Evolutionary conservation across 1,140 invertebrate genomes (phyloP).

Genomic region (Meloidogyne exigua): DNA sequence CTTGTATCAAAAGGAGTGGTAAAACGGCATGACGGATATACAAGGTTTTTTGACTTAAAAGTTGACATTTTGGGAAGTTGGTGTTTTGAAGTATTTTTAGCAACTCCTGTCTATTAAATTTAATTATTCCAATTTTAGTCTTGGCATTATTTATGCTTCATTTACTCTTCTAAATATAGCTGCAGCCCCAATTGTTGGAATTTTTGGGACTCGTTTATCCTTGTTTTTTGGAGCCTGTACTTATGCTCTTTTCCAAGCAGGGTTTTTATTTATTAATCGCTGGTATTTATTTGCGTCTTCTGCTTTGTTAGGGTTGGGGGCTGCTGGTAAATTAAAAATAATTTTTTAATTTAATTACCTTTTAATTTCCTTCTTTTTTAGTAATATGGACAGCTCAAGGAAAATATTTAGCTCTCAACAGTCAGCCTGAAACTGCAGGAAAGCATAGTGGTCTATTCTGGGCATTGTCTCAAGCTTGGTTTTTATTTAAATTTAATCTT

Average conservation of each 20-base stretch:
- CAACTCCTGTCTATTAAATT: neutral
- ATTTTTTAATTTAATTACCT: too few relatives aligned
- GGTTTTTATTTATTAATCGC: slow-evolving; percentile 50
- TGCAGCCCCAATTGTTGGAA: slow-evolving; percentile 47
- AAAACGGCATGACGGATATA: slow-evolving; percentile 43
- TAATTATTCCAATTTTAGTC: neutral
- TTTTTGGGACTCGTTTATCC: slow-evolving; percentile 5
- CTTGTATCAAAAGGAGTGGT: slow-evolving; percentile 15
- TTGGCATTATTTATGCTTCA: slow-evolving; percentile 27
- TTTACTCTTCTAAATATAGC: slow-evolving; percentile 53
- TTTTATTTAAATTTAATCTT: neutral
- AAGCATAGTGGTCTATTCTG: slow-evolving; percentile 50
- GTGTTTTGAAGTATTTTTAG: neutral
- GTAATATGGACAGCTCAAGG: slow-evolving; percentile 54
- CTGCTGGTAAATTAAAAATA: slow-evolving; percentile 36
- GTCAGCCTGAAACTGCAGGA: slow-evolving; percentile 34
- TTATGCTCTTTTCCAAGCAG: slow-evolving; percentile 47
- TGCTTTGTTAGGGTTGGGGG: slow-evolving; percentile 50
- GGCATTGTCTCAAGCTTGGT: slow-evolving; percentile 53
- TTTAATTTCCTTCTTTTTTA: too few relatives aligned
- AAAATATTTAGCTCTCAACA: slow-evolving; percentile 53
- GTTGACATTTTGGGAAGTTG: neutral
- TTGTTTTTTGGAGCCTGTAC: slow-evolving; percentile 36
- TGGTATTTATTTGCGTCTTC: slow-evolving; percentile 46
- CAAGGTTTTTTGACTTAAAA: slow-evolving; percentile 21